Evolutionary conservation across 1,140 invertebrate genomes (phyloP).

Genomic region (Uloborus diversus): DNA sequence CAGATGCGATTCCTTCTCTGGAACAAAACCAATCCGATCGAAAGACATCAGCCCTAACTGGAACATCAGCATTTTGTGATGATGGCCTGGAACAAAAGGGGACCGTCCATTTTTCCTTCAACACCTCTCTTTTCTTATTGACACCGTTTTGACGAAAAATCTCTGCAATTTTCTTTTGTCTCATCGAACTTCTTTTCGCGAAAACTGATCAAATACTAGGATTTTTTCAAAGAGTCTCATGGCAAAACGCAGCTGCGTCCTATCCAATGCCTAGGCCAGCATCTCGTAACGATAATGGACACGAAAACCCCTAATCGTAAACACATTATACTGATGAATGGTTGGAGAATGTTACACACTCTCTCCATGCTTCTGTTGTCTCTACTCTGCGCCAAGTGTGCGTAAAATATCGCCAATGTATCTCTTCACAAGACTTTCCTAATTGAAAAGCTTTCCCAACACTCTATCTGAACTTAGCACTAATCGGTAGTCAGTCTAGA

Average conservation of each 20-base stretch:
- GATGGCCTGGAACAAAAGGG: background rate
- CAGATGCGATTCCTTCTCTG: slow-evolving; percentile 40
- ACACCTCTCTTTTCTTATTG: slow-evolving; percentile 16
- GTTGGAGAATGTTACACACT: background rate
- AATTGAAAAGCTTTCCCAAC: too few species aligned
- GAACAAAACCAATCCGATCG: slow-evolving; percentile 39
- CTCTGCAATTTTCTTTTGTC: slow-evolving; percentile 15
- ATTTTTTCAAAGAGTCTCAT: slow-evolving; percentile 2
- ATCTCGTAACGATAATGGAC: slow-evolving; percentile 49
- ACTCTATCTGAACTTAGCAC: too few species aligned
- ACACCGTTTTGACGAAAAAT: slow-evolving; percentile 41
- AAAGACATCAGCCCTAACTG: slow-evolving; percentile 48
- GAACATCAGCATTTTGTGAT: slow-evolving; percentile 40
- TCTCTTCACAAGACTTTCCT: too few species aligned
- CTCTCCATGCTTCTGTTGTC: background rate
- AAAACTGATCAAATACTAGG: slow-evolving; percentile 40
- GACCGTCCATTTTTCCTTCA: background rate
- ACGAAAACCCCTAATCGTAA: slow-evolving; percentile 53
- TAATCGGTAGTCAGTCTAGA: too few species aligned
- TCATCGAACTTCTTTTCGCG: slow-evolving; percentile 13
- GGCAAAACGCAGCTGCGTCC: slow-evolving; percentile 35
- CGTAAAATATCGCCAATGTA: slow-evolving; percentile 6
- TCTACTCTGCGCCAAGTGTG: background rate
- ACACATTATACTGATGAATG: slow-evolving; percentile 51
- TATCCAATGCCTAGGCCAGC: background rate